phyloP scores from a whole-genome alignment of 2,113 vertebrate genomes.

The Chionodraco myersi region DNA sequence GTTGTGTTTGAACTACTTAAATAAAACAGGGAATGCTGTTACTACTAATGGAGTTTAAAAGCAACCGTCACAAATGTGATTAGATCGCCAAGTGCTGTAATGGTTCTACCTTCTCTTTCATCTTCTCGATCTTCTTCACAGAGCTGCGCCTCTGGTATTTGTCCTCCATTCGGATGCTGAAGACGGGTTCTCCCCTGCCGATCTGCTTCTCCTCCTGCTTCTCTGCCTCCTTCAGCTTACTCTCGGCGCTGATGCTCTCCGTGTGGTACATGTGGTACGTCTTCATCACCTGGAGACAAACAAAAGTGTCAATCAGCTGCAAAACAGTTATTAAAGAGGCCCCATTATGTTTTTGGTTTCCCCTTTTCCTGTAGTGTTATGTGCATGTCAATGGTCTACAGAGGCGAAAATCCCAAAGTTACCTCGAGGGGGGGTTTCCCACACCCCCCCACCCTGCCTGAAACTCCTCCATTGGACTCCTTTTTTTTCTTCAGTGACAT shows the following conservation, averaged over 20 bases:
- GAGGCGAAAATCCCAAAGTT: too few species aligned
- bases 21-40: not conserved
- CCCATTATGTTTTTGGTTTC: too few species aligned
- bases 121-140: constrained; percentile 99
- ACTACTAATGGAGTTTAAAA: not conserved
- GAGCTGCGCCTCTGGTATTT: constrained; percentile 93
- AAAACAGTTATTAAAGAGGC: not conserved
- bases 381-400: too few species aligned
- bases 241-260: constrained; percentile 96
- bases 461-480: too few species aligned
- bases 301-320: not conserved
- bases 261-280: constrained; percentile 99
- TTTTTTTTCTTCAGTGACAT: too few species aligned
- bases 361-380: too few species aligned
- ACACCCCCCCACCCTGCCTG: too few species aligned
- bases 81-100: not conserved
- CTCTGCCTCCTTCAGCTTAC: constrained; percentile 98
- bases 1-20: not conserved
- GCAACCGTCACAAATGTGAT: not conserved
- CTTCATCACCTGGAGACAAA: constrained; percentile 93
- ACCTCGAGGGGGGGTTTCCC: too few species aligned
- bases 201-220: constrained; percentile 98
- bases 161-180: constrained; percentile 93
- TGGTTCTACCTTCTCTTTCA: constrained; percentile 95
- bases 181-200: constrained; percentile 90